Evolutionary conservation across 2,888 invertebrate genomes (phyloP), one percentile per base, ranked within the genome.

Genomic region (Folsomia candida): DNA sequence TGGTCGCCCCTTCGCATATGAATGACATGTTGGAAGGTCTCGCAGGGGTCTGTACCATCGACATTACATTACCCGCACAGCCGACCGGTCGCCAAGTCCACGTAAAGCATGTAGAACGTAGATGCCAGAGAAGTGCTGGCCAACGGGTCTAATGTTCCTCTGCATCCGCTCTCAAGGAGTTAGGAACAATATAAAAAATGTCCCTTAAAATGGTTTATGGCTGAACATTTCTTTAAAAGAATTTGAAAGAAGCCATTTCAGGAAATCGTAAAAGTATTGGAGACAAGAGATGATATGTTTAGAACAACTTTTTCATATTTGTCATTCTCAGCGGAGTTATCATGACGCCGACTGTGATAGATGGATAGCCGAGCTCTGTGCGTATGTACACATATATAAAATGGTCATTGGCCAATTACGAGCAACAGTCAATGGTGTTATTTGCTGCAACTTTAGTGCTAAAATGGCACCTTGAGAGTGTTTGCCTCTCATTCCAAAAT

Each of bases 121-220:
- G n/a, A n/a, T n/a, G n/a, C n/a, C n/a, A n/a, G n/a, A 68, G 67
- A 71, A 68, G 71, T 37, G 37, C 4, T 37, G 14, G 14, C 6
- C 37, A 9, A 37, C 4, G 14, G 37, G 37, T 14, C 37, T 9
- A 68, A 71, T 71, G 59, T 22, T 67, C 71, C 68, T 64, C 64
- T 71, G 71, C 64, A 68, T 64, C 59, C 64, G 72, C 69, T 65
- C 69, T 72, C 65, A 69, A 69, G 69, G 58, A 68, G 72, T 60
- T 62, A 24, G 14, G 28, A 29, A 29, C 28, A n/a, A n/a, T n/a
- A n/a, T n/a, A n/a, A n/a, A n/a, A n/a, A n/a, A n/a, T n/a, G n/a
- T 61, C 9, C 28, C n/a, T 29, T 66, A 72, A 72, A 72, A 69
- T 72, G 67, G 66, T 72, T 72, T 72, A 72, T 67, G 67, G 58